These are phyloP conservation scores for Hyperoodon ampullatus DNA, from an alignment of 2,113 vertebrate species.

Conservation along the genomic window DNA sequence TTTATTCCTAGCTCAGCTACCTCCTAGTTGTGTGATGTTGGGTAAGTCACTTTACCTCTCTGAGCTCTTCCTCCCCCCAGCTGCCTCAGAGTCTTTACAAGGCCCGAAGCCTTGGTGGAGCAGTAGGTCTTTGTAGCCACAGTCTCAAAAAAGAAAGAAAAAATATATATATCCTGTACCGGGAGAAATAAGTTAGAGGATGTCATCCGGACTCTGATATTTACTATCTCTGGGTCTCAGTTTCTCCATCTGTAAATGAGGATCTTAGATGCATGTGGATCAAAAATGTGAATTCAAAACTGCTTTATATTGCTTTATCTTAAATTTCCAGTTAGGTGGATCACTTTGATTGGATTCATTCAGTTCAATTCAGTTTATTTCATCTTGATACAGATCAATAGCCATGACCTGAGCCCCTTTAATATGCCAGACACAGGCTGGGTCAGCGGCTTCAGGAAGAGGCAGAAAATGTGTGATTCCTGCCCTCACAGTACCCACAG, in stretches of 20 bases:
- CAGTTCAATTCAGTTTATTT: neutral
- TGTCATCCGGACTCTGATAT: neutral
- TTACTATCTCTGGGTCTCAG: neutral
- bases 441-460: neutral
- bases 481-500: neutral
- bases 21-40: neutral
- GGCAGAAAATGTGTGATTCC: neutral
- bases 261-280: neutral
- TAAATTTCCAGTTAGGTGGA: neutral
- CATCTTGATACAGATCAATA: neutral
- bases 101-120: neutral
- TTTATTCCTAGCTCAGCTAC: neutral
- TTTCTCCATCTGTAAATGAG: neutral
- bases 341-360: neutral
- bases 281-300: neutral
- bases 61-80: neutral
- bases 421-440: neutral
- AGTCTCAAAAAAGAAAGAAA: neutral
- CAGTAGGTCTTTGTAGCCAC: neutral
- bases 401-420: neutral
- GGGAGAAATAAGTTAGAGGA: neutral
- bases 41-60: neutral
- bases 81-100: neutral
- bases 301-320: neutral
- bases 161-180: neutral